Percentiles rank a stretch among this genome's conserved stretches.
These are phyloP conservation scores for Papilio glaucus DNA, from an alignment of 1,140 invertebrate species.

Conservation along the genomic window DNA sequence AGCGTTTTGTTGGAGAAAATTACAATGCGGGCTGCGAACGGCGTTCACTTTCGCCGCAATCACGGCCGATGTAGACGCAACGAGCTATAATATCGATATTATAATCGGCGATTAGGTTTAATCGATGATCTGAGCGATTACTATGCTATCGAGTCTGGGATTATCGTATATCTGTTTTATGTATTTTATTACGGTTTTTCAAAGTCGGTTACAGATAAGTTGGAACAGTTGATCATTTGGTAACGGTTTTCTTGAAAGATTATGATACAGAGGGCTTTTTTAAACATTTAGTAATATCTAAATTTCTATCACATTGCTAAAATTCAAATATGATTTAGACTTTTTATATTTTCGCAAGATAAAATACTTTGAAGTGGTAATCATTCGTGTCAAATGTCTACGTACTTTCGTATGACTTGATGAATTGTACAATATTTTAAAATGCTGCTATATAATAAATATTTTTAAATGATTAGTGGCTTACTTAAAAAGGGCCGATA, in stretches of 20 bases:
- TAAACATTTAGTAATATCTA: neutral
- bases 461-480: too few species aligned
- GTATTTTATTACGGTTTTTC: neutral
- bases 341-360: too few species aligned
- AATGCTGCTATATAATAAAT: neutral
- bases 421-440: neutral
- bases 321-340: too few species aligned
- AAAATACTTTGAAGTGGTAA: too few species aligned
- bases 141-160: neutral
- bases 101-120: neutral
- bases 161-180: neutral
- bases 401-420: too few species aligned
- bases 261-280: neutral
- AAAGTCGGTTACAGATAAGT: neutral
- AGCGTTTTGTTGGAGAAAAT: slow-evolving; percentile 20
- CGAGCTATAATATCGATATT: neutral
- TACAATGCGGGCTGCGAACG: neutral
- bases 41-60: slow-evolving; percentile 5
- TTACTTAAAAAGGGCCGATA: too few species aligned
- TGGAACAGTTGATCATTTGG: neutral
- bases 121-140: neutral
- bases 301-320: too few species aligned
- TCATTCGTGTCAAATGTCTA: too few species aligned
- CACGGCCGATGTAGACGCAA: neutral
- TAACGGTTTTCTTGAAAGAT: neutral